These are phyloP conservation scores for Onychostoma macrolepis DNA, from an alignment of 2,113 vertebrate species.

Conservation along the genomic window DNA sequence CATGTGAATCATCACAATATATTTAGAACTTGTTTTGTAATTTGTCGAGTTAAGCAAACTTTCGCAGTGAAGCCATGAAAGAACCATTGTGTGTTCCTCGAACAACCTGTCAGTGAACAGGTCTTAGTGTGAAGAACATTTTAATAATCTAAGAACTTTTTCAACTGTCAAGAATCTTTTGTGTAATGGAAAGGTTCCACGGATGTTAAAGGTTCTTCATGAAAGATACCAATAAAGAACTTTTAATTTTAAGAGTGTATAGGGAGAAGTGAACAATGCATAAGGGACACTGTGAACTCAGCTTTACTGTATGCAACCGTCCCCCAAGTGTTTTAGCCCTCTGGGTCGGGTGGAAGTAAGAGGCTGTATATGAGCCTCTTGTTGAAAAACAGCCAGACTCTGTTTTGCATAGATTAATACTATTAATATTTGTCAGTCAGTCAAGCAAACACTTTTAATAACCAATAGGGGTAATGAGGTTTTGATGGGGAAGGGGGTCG, in stretches of 20 bases:
- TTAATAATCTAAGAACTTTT: no score
- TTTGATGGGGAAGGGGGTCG: constrained; percentile 55
- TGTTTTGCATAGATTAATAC: not conserved
- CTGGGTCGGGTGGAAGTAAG: not conserved
- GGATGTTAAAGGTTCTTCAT: no score
- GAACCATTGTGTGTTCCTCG: not conserved
- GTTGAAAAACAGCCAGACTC: constrained; percentile 59
- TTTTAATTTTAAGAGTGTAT: not conserved
- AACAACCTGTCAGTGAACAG: not conserved
- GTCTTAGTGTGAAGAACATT: not conserved
- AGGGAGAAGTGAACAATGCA: not conserved
- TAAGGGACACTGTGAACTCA: not conserved
- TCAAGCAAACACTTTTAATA: constrained; percentile 79
- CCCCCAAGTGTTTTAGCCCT: not conserved
- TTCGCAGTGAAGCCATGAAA: not conserved
- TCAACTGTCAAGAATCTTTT: no score
- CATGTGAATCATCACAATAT: not conserved
- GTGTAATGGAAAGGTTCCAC: no score
- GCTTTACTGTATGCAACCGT: not conserved
- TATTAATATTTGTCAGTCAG: not conserved
- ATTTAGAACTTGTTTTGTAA: not conserved
- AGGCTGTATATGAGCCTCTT: constrained; percentile 56
- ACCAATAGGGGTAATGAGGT: constrained; percentile 81
- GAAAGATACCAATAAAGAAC: no score
- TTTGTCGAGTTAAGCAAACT: not conserved